A percentile compares a stretch with the other conserved stretches of the same genome.
Evolutionary conservation across 37 sponge, comb jelly and placozoan species (phyloP).

Genomic region (Hexactinellida sp.): DNA sequence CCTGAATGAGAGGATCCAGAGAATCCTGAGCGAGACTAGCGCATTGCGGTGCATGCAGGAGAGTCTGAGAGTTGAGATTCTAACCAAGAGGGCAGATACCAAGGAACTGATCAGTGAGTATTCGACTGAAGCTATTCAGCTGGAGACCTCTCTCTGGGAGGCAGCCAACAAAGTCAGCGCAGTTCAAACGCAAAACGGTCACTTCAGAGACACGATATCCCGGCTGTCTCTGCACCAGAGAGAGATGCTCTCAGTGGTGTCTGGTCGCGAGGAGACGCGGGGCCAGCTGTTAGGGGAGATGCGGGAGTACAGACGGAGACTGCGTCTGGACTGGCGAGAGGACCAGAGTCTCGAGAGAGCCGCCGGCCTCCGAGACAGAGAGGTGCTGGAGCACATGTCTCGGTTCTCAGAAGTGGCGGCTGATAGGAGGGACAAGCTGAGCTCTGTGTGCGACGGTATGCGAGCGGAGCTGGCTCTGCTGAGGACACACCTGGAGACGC

Average conservation of each 20-base stretch:
- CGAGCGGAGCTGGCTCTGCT: background rate
- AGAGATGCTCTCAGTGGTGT: background rate
- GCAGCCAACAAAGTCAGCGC: background rate
- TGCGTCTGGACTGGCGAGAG: background rate
- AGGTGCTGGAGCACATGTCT: background rate
- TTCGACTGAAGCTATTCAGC: background rate
- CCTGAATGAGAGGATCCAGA: background rate
- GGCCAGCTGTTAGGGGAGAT: background rate
- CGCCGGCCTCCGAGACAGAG: background rate
- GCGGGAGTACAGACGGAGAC: background rate
- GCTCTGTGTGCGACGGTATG: background rate
- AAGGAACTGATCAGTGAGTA: background rate
- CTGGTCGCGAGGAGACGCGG: background rate
- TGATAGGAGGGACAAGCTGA: background rate
- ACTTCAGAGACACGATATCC: background rate
- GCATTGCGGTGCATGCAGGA: conserved; percentile 4
- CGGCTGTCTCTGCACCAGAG: background rate
- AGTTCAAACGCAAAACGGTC: background rate
- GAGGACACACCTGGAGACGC: background rate
- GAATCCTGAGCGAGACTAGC: background rate
- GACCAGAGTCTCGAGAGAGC: background rate
- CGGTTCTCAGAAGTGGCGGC: background rate
- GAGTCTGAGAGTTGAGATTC: background rate
- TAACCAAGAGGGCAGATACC: background rate
- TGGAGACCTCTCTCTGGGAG: background rate